Evolutionary conservation across 1,140 invertebrate genomes (phyloP), one percentile per base, ranked within the genome.

Genomic region (Tetragnatha versicolor): DNA sequence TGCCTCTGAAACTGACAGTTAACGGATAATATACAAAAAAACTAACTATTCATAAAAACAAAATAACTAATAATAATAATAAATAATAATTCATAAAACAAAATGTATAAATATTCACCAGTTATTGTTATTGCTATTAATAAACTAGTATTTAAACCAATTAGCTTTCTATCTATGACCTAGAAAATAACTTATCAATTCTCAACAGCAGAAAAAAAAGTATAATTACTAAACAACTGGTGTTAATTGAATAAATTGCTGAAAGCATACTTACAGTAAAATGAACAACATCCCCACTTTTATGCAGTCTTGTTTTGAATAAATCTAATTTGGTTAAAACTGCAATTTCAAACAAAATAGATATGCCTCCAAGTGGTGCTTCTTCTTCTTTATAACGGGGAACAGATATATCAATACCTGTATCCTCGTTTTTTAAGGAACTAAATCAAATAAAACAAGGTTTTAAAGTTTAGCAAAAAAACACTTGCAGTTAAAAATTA

Each of bases 341-440:
- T 42, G 49, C 65, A 49, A 77, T 77, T 66, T 77, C 73, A 66
- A 66, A 77, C 20, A 66, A 53, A 14, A 66, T 39, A 39, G 73
- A 77, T 29, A 58, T 55, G 53, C 73, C 73, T 53, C 73, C 73
- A 22, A 77, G 42, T 2, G 73, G 73, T 5, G 73, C 73, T 55
- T 55, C 47, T 39, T 66, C 73, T 42, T 77, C 73, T 55, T 77
- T 63, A 45, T 42, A 66, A n/a, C 60, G 27, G 29, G 61, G 61
- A 53, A 77, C 73, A 33, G 60, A 53, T 31, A 77, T 77, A 7
- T 77, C 73, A 31, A 77, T 77, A 6, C 73, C 73, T n/a, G 73
- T 77, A 29, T 77, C 49, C 7, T 39, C 60, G 55, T 77, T 77
- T 39, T 77, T 51, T 12, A 77, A n/a, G 5, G 60, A 42, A 33